These are phyloP conservation scores for Synanthedon tipuliformis DNA, from an alignment of 2,888 invertebrate genomes.

Conservation along the genomic window DNA sequence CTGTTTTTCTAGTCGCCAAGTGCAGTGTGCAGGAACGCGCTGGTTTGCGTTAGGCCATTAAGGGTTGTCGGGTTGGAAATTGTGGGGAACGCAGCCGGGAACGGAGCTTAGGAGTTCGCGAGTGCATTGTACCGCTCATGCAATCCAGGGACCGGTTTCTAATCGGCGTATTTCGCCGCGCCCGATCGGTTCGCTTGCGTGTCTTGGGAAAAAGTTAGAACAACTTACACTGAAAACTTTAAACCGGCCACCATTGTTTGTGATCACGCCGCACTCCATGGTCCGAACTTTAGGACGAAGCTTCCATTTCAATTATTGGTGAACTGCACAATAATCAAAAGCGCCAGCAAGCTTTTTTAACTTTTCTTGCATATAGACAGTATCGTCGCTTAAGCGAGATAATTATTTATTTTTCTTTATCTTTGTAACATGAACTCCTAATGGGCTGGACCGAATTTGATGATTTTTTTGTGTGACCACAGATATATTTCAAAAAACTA, in stretches of 20 bases:
- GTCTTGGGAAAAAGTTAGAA: constrained; percentile 47
- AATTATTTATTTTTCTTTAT: too few relatives aligned
- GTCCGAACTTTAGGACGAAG: too few relatives aligned
- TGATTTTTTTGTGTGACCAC: too few relatives aligned
- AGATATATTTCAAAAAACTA: too few relatives aligned
- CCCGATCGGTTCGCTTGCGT: constrained; percentile 30
- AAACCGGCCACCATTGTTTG: background rate
- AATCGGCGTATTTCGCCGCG: constrained; percentile 48
- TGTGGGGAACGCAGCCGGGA: constrained; percentile 22
- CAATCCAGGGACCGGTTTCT: constrained; percentile 51
- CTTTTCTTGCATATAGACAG: too few relatives aligned
- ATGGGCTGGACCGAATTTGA: too few relatives aligned
- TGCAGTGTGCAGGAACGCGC: constrained; percentile 10
- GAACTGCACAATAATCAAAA: too few relatives aligned
- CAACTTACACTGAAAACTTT: constrained; percentile 34
- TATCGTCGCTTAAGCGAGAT: too few relatives aligned
- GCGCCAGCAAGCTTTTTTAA: too few relatives aligned
- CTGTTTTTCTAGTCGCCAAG: constrained; percentile 14
- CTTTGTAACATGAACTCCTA: too few relatives aligned
- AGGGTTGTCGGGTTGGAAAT: constrained; percentile 19
- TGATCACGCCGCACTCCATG: background rate
- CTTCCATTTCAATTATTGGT: too few relatives aligned
- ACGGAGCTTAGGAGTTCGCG: constrained; percentile 28
- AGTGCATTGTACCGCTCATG: constrained; percentile 45
- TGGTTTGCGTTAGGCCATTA: constrained; percentile 25